Evolutionary conservation across 2,888 invertebrate genomes (phyloP), one percentile per base, ranked within the genome.

Genomic region (Fragum sueziense): DNA sequence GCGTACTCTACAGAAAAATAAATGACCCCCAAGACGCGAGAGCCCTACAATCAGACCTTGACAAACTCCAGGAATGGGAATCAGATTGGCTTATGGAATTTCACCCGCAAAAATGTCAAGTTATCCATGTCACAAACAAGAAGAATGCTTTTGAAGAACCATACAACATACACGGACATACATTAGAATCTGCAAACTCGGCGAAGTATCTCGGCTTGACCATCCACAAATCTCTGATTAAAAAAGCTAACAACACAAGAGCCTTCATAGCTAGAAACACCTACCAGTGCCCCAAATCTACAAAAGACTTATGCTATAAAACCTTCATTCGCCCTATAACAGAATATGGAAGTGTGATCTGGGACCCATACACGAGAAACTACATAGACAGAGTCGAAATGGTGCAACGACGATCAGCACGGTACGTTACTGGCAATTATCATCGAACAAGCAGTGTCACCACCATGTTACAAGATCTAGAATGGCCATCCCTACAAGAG

Each of bases 371-470:
- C 33, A 2, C 51, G 25, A 74, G 37, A 20, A 31, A 70, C 14
- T 22, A 54, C 2, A 0, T 54, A 17, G 67, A 57, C 29, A 57
- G 67, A 27, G 17, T 68, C 1, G 74, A 74, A 11, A 68, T 65
- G 57, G 74, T 74, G 33, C 67, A 74, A n/a, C 27, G 54, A n/a
- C 11, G 65, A 51, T 1, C 51, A 33, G 31, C 7, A 25, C 0
- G 31, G 11, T 70, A 54, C 22, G 54, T 27, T 0, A 54, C 1
- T 52, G 29, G 4, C 2, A 31, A 70, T 47, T 29, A 70, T 29
- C 70, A 54, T 25, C 51, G 70, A 47, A 70, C 54, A 20, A 52
- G 51, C 70, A 29, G 70, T 31, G 54, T 54, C n/a, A 70, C 41
- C 9, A 14, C 41, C 41, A 41, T 41, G 41, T 17, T 41, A 17